Conservation (phyloP, 2,113 vertebrate species). For the Sinocyclocheilus anshuiensis region DNA sequence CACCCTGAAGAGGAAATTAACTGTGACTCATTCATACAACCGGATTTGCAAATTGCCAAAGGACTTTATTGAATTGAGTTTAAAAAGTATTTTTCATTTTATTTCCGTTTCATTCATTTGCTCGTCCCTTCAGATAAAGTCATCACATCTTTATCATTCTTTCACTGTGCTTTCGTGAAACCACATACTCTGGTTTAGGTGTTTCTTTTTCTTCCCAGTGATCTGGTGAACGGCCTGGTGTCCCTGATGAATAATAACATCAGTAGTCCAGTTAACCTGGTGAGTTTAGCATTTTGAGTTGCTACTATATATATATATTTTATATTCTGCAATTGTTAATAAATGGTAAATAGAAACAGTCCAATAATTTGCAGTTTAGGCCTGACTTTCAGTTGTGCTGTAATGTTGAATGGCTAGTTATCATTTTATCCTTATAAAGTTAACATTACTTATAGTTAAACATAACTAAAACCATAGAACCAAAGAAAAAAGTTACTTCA, state of each 20-base stretch:
- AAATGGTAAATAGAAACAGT: too few species aligned
- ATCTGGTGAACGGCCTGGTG: conserved; percentile 96
- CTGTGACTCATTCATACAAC: background rate
- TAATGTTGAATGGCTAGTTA: background rate
- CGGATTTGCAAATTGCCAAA: background rate
- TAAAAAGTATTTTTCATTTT: too few species aligned
- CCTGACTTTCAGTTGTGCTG: too few species aligned
- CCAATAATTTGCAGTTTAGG: too few species aligned
- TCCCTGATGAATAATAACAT: conserved; percentile 98
- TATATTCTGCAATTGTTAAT: too few species aligned
- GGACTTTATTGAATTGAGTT: background rate
- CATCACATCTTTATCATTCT: background rate
- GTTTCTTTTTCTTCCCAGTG: conserved; percentile 72
- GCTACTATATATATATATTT: too few species aligned
- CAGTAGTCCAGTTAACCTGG: conserved; percentile 98
- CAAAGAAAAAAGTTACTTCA: too few species aligned
- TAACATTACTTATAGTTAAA: too few species aligned
- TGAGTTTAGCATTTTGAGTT: conserved; percentile 70
- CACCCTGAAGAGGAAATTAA: background rate
- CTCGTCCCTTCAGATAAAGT: too few species aligned
- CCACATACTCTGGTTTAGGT: too few species aligned
- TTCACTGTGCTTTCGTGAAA: background rate
- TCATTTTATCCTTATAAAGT: background rate
- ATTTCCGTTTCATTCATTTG: too few species aligned
- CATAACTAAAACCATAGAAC: too few species aligned